Evolutionary conservation across 2,888 invertebrate genomes (phyloP).

Genomic region (Nudaria mundana): DNA sequence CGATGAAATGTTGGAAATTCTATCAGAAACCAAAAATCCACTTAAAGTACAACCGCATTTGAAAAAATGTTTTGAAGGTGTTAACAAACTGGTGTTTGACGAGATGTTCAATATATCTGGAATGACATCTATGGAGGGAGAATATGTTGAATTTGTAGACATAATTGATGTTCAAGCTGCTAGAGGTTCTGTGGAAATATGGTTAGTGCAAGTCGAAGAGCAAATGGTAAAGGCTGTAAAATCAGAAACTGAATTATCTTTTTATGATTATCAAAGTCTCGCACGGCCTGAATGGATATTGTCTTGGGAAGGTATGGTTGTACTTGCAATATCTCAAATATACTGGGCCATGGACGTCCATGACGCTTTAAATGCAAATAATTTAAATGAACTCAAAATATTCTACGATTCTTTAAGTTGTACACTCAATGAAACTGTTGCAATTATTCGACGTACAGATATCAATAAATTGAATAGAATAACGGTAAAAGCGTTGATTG

Average conservation of each 20-base stretch:
- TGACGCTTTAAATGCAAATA: conserved; percentile 82
- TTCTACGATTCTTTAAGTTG: conserved; percentile 79
- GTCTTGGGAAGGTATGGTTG: conserved; percentile 91
- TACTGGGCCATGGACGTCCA: conserved; percentile 92
- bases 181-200: conserved; percentile 92
- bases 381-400: conserved; percentile 76
- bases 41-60: conserved; percentile 91
- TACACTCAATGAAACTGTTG: conserved; percentile 88
- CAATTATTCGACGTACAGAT: conserved; percentile 85
- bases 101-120: conserved; percentile 85
- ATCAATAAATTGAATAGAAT: conserved; percentile 86
- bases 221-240: conserved; percentile 88
- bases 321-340: conserved; percentile 89
- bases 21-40: conserved; percentile 94
- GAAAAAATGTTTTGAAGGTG: conserved; percentile 94
- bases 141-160: conserved; percentile 84
- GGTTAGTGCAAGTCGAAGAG: conserved; percentile 91
- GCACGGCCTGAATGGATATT: conserved; percentile 86
- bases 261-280: conserved; percentile 82
- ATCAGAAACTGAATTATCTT: conserved; percentile 85
- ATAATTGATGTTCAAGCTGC: conserved; percentile 86
- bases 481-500: conserved; percentile 90
- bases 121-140: conserved; percentile 89
- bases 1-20: conserved; percentile 93
- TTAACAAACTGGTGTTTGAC: conserved; percentile 87